These are phyloP conservation scores for Taeniopygia guttata DNA, from an alignment of 2,797 vertebrate species.

Conservation along the genomic window DNA sequence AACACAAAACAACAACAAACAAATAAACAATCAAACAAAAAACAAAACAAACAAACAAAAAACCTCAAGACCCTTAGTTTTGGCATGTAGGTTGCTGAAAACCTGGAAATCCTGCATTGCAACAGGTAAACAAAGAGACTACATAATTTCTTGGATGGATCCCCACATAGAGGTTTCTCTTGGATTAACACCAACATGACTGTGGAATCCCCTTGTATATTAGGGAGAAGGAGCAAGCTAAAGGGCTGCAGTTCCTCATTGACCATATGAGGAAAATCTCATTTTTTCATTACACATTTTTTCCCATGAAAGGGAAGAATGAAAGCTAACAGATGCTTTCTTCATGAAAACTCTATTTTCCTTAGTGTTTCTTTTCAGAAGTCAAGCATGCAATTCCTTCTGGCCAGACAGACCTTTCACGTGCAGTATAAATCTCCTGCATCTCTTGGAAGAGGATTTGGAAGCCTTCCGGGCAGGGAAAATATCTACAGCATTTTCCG, in stretches of 20 bases:
- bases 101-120: neutral
- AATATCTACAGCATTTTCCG: neutral
- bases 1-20: neutral
- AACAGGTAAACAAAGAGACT: neutral
- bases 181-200: neutral
- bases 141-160: neutral
- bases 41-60: neutral
- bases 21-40: neutral
- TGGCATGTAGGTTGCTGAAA: neutral
- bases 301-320: conserved; percentile 54
- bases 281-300: conserved; percentile 42
- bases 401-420: conserved; percentile 54
- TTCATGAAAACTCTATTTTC: conserved; percentile 41
- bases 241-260: conserved; percentile 2
- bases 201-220: conserved; percentile 14
- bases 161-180: neutral
- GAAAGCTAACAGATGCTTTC: conserved; percentile 55
- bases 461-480: conserved; percentile 22
- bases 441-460: conserved; percentile 23
- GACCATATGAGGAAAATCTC: conserved; percentile 49
- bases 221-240: neutral
- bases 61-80: neutral
- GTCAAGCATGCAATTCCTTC: conserved; percentile 34
- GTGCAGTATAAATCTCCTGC: conserved; percentile 9
- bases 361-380: conserved; percentile 53